Percentiles rank a stretch among this genome's conserved stretches.
These are phyloP conservation scores for Gastrophryne carolinensis DNA, from an alignment of 2,797 vertebrate species.

Conservation along the genomic window DNA sequence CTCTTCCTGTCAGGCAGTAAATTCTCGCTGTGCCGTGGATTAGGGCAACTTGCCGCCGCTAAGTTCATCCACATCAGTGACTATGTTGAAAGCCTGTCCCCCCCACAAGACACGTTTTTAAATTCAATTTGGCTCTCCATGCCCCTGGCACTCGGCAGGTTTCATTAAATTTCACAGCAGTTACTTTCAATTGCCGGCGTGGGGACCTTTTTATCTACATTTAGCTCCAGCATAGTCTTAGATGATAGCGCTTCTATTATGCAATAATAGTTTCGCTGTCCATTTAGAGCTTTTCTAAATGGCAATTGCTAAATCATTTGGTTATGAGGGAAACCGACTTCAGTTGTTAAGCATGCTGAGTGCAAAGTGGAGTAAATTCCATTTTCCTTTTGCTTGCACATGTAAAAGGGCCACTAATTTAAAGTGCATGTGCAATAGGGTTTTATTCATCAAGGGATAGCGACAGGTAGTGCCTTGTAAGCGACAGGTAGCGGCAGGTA, in stretches of 20 bases:
- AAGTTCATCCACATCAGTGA: slow-evolving; percentile 63
- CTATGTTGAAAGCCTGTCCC: slow-evolving; percentile 62
- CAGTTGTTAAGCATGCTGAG: background rate
- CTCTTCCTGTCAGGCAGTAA: slow-evolving; percentile 62
- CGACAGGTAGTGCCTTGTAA: too few species aligned
- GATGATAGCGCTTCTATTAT: slow-evolving; percentile 56
- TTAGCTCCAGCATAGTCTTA: slow-evolving; percentile 65
- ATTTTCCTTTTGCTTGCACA: too few species aligned
- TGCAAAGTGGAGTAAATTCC: too few species aligned
- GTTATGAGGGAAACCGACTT: slow-evolving; percentile 6
- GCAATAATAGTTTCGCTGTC: slow-evolving; percentile 51
- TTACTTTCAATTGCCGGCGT: slow-evolving; percentile 63
- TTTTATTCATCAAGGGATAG: too few species aligned
- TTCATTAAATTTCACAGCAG: slow-evolving; percentile 71
- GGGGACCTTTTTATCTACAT: slow-evolving; percentile 64
- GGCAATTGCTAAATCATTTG: slow-evolving; percentile 21
- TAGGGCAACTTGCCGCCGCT: slow-evolving; percentile 61
- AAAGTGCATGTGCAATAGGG: too few species aligned
- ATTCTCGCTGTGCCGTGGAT: slow-evolving; percentile 63
- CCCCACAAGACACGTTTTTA: slow-evolving; percentile 63
- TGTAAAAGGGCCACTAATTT: too few species aligned
- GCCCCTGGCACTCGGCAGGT: slow-evolving; percentile 65
- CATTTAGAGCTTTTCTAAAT: slow-evolving; percentile 33
- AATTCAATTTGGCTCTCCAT: slow-evolving; percentile 66
- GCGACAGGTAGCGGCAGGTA: too few species aligned